These are phyloP conservation scores for Actinostola sp. DNA, from an alignment of 92 coral and sea anemone genomes.

Conservation along the genomic window DNA sequence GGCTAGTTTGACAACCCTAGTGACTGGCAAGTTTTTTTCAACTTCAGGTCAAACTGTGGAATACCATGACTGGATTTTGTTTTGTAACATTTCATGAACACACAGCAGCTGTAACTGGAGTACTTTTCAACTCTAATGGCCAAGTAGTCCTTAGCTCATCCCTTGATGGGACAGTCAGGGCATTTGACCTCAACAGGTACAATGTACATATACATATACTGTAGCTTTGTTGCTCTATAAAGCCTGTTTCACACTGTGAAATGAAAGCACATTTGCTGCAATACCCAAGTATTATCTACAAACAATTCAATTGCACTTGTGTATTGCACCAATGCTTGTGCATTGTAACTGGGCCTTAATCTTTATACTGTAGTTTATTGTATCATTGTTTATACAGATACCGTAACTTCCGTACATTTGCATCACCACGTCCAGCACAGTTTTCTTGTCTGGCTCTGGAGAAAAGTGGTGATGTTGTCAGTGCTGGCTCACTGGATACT, in stretches of 20 bases:
- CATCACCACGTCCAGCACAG: constrained; percentile 95
- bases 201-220: no score
- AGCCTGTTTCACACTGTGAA: constrained; percentile 3
- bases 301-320: no score
- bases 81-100: constrained; percentile 97
- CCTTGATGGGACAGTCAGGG: constrained; percentile 97
- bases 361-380: no score
- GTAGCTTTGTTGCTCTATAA: background rate
- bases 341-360: no score
- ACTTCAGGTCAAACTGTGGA: constrained; percentile 91
- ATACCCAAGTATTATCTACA: no score
- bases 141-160: constrained; percentile 90
- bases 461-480: constrained; percentile 91
- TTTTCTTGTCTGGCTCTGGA: constrained; percentile 93
- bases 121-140: constrained; percentile 81
- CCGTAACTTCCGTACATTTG: constrained; percentile 92
- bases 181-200: constrained; percentile 98
- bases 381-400: constrained; percentile 77
- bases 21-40: background rate
- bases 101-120: constrained; percentile 84
- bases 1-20: background rate
- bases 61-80: constrained; percentile 91
- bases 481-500: constrained; percentile 90
- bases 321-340: no score
- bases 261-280: no score